Evolutionary conservation across 2,888 invertebrate species (phyloP).

Genomic region (Notocelia uddmanniana): DNA sequence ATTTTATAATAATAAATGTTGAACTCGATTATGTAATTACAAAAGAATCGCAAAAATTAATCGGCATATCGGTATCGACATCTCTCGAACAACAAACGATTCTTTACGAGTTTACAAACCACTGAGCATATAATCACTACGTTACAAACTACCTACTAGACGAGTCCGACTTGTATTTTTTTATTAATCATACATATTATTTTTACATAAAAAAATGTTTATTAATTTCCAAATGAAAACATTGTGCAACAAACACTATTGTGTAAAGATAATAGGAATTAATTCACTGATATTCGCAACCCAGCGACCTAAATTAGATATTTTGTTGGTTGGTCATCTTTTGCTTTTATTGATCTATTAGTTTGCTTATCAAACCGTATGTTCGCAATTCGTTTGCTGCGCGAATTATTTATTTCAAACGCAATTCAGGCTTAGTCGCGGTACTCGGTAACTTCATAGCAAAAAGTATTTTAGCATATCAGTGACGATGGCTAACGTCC

Average conservation of each 20-base stretch:
- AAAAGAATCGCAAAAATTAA: background rate
- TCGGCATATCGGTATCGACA: background rate
- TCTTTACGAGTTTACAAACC: background rate
- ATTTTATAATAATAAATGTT: background rate
- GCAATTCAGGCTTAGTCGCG: slow-evolving; percentile 5
- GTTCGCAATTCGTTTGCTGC: slow-evolving; percentile 28
- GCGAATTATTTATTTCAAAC: slow-evolving; percentile 28
- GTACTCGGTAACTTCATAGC: background rate
- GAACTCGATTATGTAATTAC: background rate
- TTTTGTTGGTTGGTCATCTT: slow-evolving; percentile 40
- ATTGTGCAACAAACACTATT: no score
- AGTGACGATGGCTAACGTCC: slow-evolving; percentile 67
- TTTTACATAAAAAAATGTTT: background rate
- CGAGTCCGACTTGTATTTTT: background rate
- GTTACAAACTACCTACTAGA: background rate
- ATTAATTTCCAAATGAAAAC: no score
- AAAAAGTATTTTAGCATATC: slow-evolving; percentile 16
- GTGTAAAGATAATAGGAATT: background rate
- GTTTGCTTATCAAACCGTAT: slow-evolving; percentile 34
- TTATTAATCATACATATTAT: background rate
- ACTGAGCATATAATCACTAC: no score
- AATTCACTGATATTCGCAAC: slow-evolving; percentile 20
- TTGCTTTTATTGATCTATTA: slow-evolving; percentile 39
- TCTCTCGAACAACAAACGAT: background rate
- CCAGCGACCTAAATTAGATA: slow-evolving; percentile 29